Percentiles rank a stretch among this genome's conserved stretches.
Conservation (phyloP, 2,888 invertebrate genomes). For the Ophioninae sp. region DNA sequence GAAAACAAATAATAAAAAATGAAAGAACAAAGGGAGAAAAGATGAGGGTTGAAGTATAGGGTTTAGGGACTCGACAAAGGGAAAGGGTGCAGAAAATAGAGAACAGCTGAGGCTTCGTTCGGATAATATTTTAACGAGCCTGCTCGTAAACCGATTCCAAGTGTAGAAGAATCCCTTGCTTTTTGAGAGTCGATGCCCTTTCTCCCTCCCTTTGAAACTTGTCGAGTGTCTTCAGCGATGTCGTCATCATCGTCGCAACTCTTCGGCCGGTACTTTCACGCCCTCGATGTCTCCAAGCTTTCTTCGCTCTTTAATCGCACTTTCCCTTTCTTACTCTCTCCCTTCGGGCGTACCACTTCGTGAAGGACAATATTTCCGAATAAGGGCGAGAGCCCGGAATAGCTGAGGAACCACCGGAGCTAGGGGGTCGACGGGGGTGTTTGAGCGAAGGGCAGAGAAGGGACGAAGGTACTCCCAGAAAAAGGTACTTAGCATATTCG, state of each 20-base stretch:
- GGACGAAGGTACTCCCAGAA: slow-evolving; percentile 69
- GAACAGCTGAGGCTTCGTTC: slow-evolving; percentile 59
- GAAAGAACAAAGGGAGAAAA: slow-evolving; percentile 48
- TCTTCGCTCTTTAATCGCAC: not conserved
- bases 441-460: slow-evolving; percentile 31
- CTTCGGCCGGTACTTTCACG: slow-evolving; percentile 41
- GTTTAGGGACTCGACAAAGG: slow-evolving; percentile 1
- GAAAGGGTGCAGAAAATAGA: not conserved
- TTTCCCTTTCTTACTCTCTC: not conserved
- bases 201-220: slow-evolving; percentile 9
- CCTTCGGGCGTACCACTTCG: slow-evolving; percentile 18
- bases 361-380: slow-evolving; percentile 28
- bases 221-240: slow-evolving; percentile 32
- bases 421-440: slow-evolving; percentile 2
- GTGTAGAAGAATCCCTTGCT: slow-evolving; percentile 62
- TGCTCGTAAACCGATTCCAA: slow-evolving; percentile 78
- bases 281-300: slow-evolving; percentile 20
- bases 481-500: slow-evolving; percentile 79
- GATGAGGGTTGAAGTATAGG: slow-evolving; percentile 9
- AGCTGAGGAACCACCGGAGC: not conserved
- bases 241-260: slow-evolving; percentile 37
- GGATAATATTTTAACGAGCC: slow-evolving; percentile 80
- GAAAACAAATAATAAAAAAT: slow-evolving; percentile 70
- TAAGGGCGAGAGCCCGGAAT: slow-evolving; percentile 1
- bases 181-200: slow-evolving; percentile 37